Evolutionary conservation across 2,797 vertebrate genomes (phyloP).

Genomic region (Karalla daura): DNA sequence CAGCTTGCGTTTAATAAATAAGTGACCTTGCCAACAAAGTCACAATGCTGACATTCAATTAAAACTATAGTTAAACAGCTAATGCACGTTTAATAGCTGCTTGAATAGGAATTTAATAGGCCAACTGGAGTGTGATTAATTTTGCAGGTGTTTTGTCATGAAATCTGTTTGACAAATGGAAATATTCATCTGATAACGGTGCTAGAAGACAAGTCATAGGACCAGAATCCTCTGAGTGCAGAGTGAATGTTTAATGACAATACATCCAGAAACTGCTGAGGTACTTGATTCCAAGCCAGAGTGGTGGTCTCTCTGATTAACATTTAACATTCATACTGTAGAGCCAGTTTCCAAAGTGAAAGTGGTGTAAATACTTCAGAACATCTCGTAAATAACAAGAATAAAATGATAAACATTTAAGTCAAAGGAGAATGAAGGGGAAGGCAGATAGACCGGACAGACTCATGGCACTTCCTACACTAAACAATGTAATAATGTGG

Average conservation of each 20-base stretch:
- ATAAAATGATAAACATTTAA: background rate
- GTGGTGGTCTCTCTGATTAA: background rate
- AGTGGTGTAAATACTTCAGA: background rate
- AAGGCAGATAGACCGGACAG: background rate
- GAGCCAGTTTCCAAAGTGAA: background rate
- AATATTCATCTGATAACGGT: background rate
- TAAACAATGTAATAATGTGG: constrained; percentile 27
- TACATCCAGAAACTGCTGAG: background rate
- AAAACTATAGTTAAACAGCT: no score
- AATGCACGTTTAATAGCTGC: no score
- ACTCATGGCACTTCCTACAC: background rate
- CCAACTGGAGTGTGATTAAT: background rate
- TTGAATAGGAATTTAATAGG: background rate
- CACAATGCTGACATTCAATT: no score
- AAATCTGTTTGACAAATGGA: background rate
- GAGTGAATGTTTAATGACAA: background rate
- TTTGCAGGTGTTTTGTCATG: background rate
- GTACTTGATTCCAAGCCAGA: background rate
- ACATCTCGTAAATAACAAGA: background rate
- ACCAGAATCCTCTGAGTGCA: background rate
- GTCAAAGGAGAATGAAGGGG: background rate
- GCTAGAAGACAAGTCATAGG: background rate
- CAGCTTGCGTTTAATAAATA: no score
- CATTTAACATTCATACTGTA: background rate
- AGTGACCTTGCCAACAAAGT: background rate